Percentiles rank a stretch among this genome's conserved stretches.
Conservation (phyloP, 1,140 invertebrate genomes). For the Carcinoscorpius rotundicauda region DNA sequence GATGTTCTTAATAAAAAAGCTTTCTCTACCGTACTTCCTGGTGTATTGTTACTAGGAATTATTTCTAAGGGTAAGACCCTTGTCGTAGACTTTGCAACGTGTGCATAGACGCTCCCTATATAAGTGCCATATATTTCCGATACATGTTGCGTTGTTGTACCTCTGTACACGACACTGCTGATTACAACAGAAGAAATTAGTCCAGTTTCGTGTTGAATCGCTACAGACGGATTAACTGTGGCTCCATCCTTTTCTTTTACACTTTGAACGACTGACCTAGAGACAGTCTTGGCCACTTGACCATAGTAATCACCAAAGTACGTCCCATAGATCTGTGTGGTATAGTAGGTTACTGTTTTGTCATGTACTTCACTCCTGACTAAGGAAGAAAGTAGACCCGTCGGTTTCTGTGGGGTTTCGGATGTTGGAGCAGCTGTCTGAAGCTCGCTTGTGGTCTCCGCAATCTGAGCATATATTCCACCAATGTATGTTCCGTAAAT, state of each 20-base stretch:
- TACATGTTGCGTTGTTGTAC: slow-evolving; percentile 30
- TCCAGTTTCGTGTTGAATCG: slow-evolving; percentile 25
- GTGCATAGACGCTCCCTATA: slow-evolving; percentile 35
- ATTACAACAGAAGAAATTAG: slow-evolving; percentile 30
- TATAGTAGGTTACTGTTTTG: slow-evolving; percentile 29
- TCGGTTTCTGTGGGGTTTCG: slow-evolving; percentile 30
- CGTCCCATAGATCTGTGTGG: slow-evolving; percentile 32
- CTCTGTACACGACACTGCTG: slow-evolving; percentile 28
- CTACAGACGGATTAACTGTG: no score
- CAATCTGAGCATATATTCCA: slow-evolving; percentile 70
- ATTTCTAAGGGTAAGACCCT: not conserved
- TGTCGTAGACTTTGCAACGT: slow-evolving; percentile 37
- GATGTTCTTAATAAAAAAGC: no score
- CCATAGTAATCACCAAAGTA: slow-evolving; percentile 35
- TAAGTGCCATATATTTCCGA: slow-evolving; percentile 34
- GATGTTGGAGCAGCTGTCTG: not conserved
- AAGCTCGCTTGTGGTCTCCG: not conserved
- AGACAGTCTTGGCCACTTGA: slow-evolving; percentile 36
- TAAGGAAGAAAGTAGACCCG: slow-evolving; percentile 32
- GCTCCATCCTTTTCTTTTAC: no score
- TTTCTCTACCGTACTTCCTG: no score
- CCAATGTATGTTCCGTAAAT: slow-evolving; percentile 72
- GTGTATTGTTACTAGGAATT: no score
- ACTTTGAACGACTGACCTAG: no score
- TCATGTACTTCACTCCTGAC: slow-evolving; percentile 29